Percentiles rank a stretch among this genome's conserved stretches.
These are phyloP conservation scores for Drosophila tsacasi DNA, from an alignment of 1,140 invertebrate genomes.

Conservation along the genomic window DNA sequence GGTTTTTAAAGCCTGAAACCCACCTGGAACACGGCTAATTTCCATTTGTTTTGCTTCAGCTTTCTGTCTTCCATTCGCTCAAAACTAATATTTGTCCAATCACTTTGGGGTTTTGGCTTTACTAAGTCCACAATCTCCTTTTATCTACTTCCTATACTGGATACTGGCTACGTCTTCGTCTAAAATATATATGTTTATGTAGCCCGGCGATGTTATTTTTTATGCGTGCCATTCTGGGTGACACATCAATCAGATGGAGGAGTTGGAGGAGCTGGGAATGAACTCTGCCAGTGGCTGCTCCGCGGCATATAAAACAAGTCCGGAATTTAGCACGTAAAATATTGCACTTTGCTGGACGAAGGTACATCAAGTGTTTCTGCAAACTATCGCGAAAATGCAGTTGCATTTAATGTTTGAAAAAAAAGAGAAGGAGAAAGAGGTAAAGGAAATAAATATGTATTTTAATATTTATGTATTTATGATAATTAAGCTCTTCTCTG, in stretches of 20 bases:
- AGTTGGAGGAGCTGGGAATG: conserved; percentile 1
- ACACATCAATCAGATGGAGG: conserved; percentile 26
- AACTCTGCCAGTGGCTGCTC: conserved; percentile 11
- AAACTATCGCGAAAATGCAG: not conserved
- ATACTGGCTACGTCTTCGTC: not conserved
- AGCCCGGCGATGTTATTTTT: not conserved
- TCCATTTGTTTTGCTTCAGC: conserved; percentile 34
- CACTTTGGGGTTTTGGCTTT: conserved; percentile 14
- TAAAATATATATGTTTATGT: conserved; percentile 8
- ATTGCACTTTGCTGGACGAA: conserved; percentile 19
- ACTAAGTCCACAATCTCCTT: conserved; percentile 9
- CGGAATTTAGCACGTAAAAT: conserved; percentile 28
- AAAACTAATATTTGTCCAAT: conserved; percentile 26
- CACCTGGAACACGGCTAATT: conserved; percentile 28
- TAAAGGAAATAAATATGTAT: no score
- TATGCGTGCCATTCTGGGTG: conserved; percentile 4
- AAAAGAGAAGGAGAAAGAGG: no score
- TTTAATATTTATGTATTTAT: not conserved
- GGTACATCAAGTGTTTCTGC: conserved; percentile 11
- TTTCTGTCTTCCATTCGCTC: conserved; percentile 3
- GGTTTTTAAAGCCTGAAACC: conserved; percentile 40
- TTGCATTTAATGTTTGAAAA: not conserved
- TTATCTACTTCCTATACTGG: not conserved
- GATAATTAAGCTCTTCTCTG: not conserved
- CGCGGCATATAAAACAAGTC: conserved; percentile 14